Evolutionary conservation across 2,113 vertebrate species (phyloP), one percentile per base, ranked within the genome.

Genomic region (Hyla sarda): DNA sequence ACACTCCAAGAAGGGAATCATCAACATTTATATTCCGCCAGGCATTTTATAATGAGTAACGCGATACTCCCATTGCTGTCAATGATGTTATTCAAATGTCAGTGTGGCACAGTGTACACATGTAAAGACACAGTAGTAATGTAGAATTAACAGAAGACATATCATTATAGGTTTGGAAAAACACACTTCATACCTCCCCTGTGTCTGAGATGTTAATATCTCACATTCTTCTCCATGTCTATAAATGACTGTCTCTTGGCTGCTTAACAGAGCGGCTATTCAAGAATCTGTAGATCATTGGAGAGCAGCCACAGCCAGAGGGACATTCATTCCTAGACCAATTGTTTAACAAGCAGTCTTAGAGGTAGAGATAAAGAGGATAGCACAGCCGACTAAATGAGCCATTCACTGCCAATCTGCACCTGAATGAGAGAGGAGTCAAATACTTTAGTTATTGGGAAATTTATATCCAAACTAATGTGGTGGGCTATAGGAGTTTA

Each of bases 151-250:
- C 74, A 1, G 8, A 52, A 50, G 50, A 77, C 74, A 52, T 77
- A 52, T 77, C 73, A 77, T 77, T n/a, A 50, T 54, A 54, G 74
- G 74, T 77, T 77, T 77, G 74, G 48, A 77, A 77, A 77, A 77
- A 77, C 50, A 77, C 74, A 52, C 74, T 77, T 52, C 45, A 76
- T 76, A 50, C 73, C n/a, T 76, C 73, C 73, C 74, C 16, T 19
- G 74, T 77, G 74, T 54, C 13, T 25, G 32, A 17, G 47, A 52
- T 77, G 74, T 71, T 71, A 52, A 76, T 76, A 76, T 77, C 47
- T 17, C 17, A 54, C 47, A 77, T 77, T 77, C 47, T 77, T 77
- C 74, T 54, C 74, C 25, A 34, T 77, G 47, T 54, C 47, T 77
- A 77, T 50, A 77, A 77, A 30, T 77, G 47, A 77, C n/a, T 76